Percentiles rank a stretch among this genome's conserved stretches.
phyloP scores from a whole-genome alignment of 2,113 vertebrate species.

The Apeltes quadracus region DNA sequence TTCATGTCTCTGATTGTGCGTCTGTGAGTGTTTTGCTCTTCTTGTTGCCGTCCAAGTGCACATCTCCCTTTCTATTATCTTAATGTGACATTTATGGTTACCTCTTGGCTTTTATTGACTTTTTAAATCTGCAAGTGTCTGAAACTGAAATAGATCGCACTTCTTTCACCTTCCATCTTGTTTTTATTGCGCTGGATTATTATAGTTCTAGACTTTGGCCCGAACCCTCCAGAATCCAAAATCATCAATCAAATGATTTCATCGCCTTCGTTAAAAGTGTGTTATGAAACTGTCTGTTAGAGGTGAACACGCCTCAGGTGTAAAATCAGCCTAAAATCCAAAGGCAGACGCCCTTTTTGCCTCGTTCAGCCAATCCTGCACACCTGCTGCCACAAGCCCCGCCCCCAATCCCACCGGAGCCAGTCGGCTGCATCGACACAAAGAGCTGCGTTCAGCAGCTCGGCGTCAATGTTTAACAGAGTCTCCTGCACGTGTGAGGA shows the following conservation, averaged over 20 bases:
- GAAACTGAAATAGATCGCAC: not conserved
- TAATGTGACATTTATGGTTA: not conserved
- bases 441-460: not conserved
- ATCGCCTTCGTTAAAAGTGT: no score
- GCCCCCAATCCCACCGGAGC: not conserved
- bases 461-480: no score
- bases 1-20: not conserved
- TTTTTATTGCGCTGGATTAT: not conserved
- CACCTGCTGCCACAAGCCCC: not conserved
- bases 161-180: not conserved
- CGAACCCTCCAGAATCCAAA: not conserved
- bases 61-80: not conserved
- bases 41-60: not conserved
- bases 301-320: no score
- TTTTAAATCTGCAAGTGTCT: not conserved
- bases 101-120: not conserved
- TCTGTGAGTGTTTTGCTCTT: not conserved
- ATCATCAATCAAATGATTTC: not conserved
- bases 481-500: no score
- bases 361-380: not conserved
- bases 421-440: not conserved
- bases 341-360: no score
- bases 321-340: not conserved
- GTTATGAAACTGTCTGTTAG: no score
- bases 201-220: not conserved